These are phyloP conservation scores for Takifugu ocellatus DNA, from an alignment of 2,797 vertebrate species.

Conservation along the genomic window DNA sequence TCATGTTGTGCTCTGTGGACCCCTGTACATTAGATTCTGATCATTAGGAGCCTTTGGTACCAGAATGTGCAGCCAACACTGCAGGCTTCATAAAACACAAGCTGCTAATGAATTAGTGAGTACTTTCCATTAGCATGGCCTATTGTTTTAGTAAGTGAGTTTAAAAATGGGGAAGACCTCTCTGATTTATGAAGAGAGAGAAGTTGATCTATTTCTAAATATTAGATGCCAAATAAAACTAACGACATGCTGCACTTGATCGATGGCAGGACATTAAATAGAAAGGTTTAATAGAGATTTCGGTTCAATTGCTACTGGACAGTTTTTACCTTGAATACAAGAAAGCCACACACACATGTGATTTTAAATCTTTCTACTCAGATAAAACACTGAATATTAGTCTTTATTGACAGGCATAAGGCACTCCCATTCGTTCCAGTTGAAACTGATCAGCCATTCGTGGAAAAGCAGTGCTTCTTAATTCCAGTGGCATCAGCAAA, in stretches of 20 bases:
- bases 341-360: too few relatives aligned
- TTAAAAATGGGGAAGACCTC: constrained; percentile 51
- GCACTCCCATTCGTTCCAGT: too few relatives aligned
- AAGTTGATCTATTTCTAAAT: constrained; percentile 17
- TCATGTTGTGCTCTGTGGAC: constrained; percentile 53
- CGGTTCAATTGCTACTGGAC: too few relatives aligned
- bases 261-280: constrained; percentile 11
- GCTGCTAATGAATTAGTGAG: constrained; percentile 51
- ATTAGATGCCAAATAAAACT: constrained; percentile 9
- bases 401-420: too few relatives aligned
- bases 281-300: constrained; percentile 4
- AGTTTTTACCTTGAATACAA: too few relatives aligned
- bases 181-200: constrained; percentile 28
- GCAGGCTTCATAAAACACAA: constrained; percentile 63
- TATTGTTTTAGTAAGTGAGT: constrained; percentile 63
- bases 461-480: constrained; percentile 1
- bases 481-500: constrained; percentile 14
- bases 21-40: constrained; percentile 49
- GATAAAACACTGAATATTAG: too few relatives aligned
- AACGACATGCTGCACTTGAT: background rate
- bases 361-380: too few relatives aligned
- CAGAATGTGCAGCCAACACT: constrained; percentile 60
- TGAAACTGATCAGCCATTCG: too few relatives aligned
- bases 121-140: constrained; percentile 56
- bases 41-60: constrained; percentile 61